Evolutionary conservation across 2,797 vertebrate species (phyloP), one percentile per base, ranked within the genome.

Genomic region (Pipistrellus pygmaeus): DNA sequence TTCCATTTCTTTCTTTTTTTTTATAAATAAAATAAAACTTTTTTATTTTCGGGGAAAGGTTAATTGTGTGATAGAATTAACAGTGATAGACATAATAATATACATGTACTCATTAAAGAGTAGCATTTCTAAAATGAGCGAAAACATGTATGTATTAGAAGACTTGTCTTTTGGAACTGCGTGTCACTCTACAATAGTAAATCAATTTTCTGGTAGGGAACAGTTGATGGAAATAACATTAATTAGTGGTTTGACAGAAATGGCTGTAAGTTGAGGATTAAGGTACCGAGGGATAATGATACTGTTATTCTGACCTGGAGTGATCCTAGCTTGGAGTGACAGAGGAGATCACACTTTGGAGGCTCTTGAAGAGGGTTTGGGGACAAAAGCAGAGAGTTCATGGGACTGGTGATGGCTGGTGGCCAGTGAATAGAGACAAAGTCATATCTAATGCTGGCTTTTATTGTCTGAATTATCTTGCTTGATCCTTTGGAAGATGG

Each of bases 181-280:
- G 4, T 21, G 57, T 86, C 38, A 53, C 55, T 93, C 13, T 69
- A 6, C 60, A 25, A 44, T 41, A 73, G 69, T 35, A 55, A 73
- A 64, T 88, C 73, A 82, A 3, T 85, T 91, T 94, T 82, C 78
- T 73, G 27, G 17, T 72, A 48, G 27, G 88, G 55, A 85, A 23
- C 6, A 78, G 69, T 53, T 92, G 51, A 69, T 57, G 72, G 87
- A 91, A 80, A 82, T 80, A 48, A 78, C 85, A 30, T 84, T 68
- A 55, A 21, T 93, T 72, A 53, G 41, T 55, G 48, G 1, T 17
- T 75, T 90, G 85, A 46, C 35, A 46, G 46, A 68, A 60, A 51
- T 82, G 44, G 20, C 25, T 83, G 3, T 91, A 92, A 60, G 15
- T 5, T n/a, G 75, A 75, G 72, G 35, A 41, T 14, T 68, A 57